Percentiles rank a stretch among this genome's conserved stretches.
phyloP scores from a whole-genome alignment of 2,797 vertebrate species.

The Chelon labrosus region DNA sequence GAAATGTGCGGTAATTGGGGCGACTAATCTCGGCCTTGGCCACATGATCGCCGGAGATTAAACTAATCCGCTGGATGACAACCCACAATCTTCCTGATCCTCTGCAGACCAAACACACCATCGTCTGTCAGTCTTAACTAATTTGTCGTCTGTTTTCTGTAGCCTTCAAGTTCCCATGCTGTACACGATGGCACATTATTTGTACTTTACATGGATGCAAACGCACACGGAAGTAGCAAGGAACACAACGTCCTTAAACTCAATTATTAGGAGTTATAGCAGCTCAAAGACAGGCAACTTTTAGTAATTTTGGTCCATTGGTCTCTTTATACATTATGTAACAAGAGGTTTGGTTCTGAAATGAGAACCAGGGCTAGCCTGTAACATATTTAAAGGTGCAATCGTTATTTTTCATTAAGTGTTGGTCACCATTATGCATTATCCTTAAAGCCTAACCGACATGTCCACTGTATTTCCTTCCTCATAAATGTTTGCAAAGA shows the following conservation, averaged over 20 bases:
- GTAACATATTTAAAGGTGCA: neutral
- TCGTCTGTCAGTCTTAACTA: slow-evolving; percentile 64
- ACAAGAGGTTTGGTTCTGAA: neutral
- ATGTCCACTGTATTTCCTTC: neutral
- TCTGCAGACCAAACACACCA: slow-evolving; percentile 53
- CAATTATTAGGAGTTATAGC: slow-evolving; percentile 3
- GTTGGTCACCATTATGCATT: neutral
- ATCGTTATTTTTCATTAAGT: slow-evolving; percentile 5
- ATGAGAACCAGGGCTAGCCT: neutral
- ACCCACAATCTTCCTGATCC: slow-evolving; percentile 52
- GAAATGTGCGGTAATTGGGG: slow-evolving; percentile 67
- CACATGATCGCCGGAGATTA: slow-evolving; percentile 62
- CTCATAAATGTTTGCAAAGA: neutral
- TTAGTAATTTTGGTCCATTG: slow-evolving; percentile 26
- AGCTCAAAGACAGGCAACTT: slow-evolving; percentile 13
- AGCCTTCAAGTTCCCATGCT: slow-evolving; percentile 68
- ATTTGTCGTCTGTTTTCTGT: slow-evolving; percentile 28
- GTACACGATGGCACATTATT: slow-evolving; percentile 27
- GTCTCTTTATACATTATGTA: neutral
- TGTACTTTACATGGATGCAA: slow-evolving; percentile 45
- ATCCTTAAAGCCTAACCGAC: neutral
- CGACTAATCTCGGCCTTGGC: slow-evolving; percentile 55
- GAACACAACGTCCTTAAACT: slow-evolving; percentile 30
- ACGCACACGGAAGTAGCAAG: slow-evolving; percentile 52
- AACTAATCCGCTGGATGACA: slow-evolving; percentile 66